phyloP scores from a whole-genome alignment of 2,113 vertebrate species.

The Apus apus region DNA sequence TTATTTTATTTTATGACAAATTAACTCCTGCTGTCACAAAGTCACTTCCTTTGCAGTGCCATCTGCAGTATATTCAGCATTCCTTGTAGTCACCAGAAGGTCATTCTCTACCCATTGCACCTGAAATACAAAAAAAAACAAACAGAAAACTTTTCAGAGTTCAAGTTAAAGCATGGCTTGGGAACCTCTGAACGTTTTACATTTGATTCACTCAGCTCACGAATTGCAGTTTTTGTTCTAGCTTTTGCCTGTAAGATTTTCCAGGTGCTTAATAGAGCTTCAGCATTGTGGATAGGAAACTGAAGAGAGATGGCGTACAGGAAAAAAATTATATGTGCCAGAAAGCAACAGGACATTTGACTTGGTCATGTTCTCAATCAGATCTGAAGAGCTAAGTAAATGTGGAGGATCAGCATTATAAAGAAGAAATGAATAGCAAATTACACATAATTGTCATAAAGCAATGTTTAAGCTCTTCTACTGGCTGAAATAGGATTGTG shows the following conservation, averaged over 20 bases:
- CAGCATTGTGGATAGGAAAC: background rate
- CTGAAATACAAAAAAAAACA: no score
- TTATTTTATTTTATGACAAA: background rate
- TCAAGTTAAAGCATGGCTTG: background rate
- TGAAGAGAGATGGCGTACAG: background rate
- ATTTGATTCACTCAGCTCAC: background rate
- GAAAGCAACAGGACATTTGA: constrained; percentile 20
- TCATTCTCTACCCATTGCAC: background rate
- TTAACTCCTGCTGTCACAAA: background rate
- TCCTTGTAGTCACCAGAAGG: background rate
- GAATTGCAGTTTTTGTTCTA: background rate
- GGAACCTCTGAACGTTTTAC: background rate
- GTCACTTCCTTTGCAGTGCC: background rate
- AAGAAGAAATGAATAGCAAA: constrained; percentile 19
- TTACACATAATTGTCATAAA: background rate
- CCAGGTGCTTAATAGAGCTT: background rate
- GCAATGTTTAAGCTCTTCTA: background rate
- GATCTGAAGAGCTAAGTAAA: constrained; percentile 16
- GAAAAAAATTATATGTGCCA: background rate
- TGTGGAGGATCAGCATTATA: background rate
- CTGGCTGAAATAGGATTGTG: background rate
- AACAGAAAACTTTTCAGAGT: background rate
- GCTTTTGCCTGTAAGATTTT: background rate
- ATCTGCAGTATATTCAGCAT: background rate
- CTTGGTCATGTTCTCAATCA: constrained; percentile 33